A percentile compares a stretch with the other conserved stretches of the same genome.
Conservation (phyloP, 2,888 invertebrate species). For the Orthonevra nobilis region DNA sequence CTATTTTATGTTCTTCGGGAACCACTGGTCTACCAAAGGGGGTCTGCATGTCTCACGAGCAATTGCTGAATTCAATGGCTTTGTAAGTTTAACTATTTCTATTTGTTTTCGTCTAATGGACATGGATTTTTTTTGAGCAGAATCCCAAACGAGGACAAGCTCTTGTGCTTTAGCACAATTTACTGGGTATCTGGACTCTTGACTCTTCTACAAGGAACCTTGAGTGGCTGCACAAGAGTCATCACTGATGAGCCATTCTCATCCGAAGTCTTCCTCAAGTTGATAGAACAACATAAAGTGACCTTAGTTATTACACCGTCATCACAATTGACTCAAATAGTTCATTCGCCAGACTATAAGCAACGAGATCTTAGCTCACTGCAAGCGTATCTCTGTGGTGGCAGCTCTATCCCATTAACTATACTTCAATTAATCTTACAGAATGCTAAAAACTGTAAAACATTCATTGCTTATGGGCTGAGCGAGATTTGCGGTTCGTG, state of each 20-base stretch:
- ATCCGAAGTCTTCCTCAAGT: slow-evolving; percentile 64
- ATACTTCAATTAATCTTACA: slow-evolving; percentile 57
- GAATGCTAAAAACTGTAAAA: slow-evolving; percentile 42
- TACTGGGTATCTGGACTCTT: slow-evolving; percentile 72
- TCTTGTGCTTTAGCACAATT: slow-evolving; percentile 71
- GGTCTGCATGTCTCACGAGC: slow-evolving; percentile 69
- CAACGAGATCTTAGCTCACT: slow-evolving; percentile 64
- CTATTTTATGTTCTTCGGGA: slow-evolving; percentile 71
- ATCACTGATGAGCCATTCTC: slow-evolving; percentile 70
- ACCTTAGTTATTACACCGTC: slow-evolving; percentile 66
- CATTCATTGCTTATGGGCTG: slow-evolving; percentile 71
- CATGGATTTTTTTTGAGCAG: slow-evolving; percentile 10
- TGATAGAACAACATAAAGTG: slow-evolving; percentile 70
- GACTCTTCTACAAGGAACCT: slow-evolving; percentile 55
- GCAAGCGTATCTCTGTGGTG: slow-evolving; percentile 59
- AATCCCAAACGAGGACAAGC: slow-evolving; percentile 28
- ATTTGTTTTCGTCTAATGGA: not conserved
- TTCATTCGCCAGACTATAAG: slow-evolving; percentile 62
- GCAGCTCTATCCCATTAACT: slow-evolving; percentile 66
- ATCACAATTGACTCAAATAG: slow-evolving; percentile 69
- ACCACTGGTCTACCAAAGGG: slow-evolving; percentile 71
- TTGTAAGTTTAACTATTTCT: slow-evolving; percentile 26
- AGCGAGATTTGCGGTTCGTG: slow-evolving; percentile 66
- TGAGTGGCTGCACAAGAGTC: slow-evolving; percentile 62
- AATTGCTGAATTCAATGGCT: slow-evolving; percentile 26